Evolutionary conservation across 2,113 vertebrate genomes (phyloP), one percentile per base, ranked within the genome.

Genomic region (Gavia stellata): DNA sequence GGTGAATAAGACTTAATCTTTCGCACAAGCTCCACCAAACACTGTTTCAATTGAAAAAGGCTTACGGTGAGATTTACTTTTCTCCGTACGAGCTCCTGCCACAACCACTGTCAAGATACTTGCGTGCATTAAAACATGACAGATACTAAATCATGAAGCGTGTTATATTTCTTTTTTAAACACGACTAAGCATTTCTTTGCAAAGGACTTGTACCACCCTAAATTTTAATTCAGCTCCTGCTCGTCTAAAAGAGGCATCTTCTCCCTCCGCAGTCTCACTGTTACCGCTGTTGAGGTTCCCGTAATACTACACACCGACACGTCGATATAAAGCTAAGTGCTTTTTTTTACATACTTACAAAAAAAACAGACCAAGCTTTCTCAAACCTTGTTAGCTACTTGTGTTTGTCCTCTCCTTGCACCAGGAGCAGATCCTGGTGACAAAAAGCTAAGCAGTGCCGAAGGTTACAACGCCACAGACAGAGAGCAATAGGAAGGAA

Each of bases 51-150:
- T 63, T 66, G 88, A 83, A 90, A 96, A 86, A 83, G 88, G 82
- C 72, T 94, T 93, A 96, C 78, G 67, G 75, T 78, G 63, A 96
- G 80, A 92, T 86, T 86, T 88, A 47, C 20, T 55, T 92, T 88
- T 59, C 62, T 45, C 62, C 23, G 25, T 12, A 40, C 20, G 83
- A 80, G 44, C 55, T 83, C 44, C 80, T 78, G 45, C 34, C 59
- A 66, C 50, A 86, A 58, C 13, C 79, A 73, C 55, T 59, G 42
- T 34, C 47, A 81, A 88, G 55, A 83, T 9, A n/a, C 26, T 53
- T 56, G 49, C 33, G 45, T 42, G 26, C 42, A 36, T 53, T 75
- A 75, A 81, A 85, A 72, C 36, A 58, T 23, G 88, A 90, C 45
- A 86, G 73, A 59, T 16, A 66, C 25, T 71, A 92, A 81, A 92